Conservation (phyloP, 2,113 vertebrate genomes). For the Fulmarus glacialis region DNA sequence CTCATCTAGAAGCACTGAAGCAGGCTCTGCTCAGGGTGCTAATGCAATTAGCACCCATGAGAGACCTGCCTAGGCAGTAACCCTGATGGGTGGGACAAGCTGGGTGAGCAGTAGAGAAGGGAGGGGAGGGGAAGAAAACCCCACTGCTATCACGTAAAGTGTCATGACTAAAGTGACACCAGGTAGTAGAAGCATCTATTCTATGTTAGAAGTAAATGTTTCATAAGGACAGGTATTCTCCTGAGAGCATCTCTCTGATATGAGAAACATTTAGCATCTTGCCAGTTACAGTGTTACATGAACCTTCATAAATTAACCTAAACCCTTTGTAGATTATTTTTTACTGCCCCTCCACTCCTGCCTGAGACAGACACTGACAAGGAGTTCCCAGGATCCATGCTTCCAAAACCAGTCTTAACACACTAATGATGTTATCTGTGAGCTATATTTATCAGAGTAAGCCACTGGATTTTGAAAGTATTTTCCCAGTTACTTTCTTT, state of each 20-base stretch:
- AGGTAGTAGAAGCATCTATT: not conserved
- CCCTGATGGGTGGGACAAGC: not conserved
- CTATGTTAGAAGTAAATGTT: not conserved
- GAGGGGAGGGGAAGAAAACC: not conserved
- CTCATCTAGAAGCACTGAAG: not conserved
- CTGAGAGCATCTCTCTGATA: not conserved
- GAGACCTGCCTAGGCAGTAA: not conserved
- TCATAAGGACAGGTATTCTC: not conserved
- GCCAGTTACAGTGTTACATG: not conserved
- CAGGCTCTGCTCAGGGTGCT: not conserved
- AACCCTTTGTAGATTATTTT: not conserved
- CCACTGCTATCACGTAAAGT: not conserved
- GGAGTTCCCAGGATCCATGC: not conserved
- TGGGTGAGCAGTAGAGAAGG: not conserved
- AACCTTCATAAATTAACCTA: not conserved
- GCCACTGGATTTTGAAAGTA: not conserved
- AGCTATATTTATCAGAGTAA: not conserved
- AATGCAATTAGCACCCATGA: not conserved
- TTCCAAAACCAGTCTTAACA: not conserved
- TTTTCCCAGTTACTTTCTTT: not conserved
- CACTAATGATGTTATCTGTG: fast-evolving
- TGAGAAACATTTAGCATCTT: not conserved
- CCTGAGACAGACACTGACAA: not conserved
- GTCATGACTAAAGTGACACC: not conserved
- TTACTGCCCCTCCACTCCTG: not conserved